These are phyloP conservation scores for Myotis brandtii DNA, from an alignment of 2,113 vertebrate species.

Conservation along the genomic window DNA sequence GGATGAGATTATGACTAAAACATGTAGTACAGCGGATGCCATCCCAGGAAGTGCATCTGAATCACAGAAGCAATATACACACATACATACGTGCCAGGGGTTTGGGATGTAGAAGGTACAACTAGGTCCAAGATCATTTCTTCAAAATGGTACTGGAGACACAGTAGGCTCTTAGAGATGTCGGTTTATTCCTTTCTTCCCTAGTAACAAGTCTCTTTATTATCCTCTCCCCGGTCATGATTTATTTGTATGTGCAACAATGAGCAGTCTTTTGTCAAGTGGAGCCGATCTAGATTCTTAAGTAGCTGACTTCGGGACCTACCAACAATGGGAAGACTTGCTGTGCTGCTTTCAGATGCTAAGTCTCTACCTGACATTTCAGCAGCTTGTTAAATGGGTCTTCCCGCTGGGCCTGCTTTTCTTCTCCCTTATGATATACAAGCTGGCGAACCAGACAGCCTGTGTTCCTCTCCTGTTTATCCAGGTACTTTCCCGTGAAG, in stretches of 20 bases:
- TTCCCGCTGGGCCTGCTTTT: background rate
- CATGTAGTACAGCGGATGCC: background rate
- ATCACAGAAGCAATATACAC: background rate
- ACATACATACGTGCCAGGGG: no score
- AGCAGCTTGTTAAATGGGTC: background rate
- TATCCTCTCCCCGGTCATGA: background rate
- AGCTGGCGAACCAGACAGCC: background rate
- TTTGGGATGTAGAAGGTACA: background rate
- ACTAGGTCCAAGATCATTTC: background rate
- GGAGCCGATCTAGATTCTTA: background rate
- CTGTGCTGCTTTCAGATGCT: background rate
- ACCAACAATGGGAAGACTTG: background rate
- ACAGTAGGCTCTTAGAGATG: background rate
- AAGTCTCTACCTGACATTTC: background rate
- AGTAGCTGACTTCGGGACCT: background rate
- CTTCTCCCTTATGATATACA: background rate
- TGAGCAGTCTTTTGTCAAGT: background rate
- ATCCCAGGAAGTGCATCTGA: background rate
- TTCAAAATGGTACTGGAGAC: constrained; percentile 1
- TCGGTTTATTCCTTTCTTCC: background rate
- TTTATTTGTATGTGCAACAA: background rate
- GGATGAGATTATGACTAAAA: background rate
- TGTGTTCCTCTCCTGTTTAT: background rate
- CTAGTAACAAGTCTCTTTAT: background rate
- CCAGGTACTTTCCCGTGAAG: background rate